These are phyloP conservation scores for Gari tellinella DNA, from an alignment of 2,888 invertebrate genomes.

Conservation along the genomic window DNA sequence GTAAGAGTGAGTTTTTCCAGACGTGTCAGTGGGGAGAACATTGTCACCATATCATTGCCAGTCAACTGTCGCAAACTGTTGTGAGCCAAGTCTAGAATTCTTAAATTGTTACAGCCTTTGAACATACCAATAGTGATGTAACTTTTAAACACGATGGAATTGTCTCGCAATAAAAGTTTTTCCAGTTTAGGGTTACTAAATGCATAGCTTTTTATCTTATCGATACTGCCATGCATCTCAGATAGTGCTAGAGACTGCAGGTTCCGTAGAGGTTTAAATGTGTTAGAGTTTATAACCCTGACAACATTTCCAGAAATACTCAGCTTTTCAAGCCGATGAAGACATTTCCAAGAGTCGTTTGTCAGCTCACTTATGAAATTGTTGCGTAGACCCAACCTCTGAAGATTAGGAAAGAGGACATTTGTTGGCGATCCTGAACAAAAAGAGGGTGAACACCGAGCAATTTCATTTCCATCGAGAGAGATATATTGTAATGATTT, in stretches of 20 bases:
- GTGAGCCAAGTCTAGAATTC: slow-evolving; percentile 11
- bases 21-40: slow-evolving; percentile 5
- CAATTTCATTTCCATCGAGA: too few species aligned
- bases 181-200: slow-evolving; percentile 14
- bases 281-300: slow-evolving; percentile 12
- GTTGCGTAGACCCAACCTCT: too few species aligned
- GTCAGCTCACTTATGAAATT: too few species aligned
- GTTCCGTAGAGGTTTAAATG: slow-evolving; percentile 14
- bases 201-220: slow-evolving; percentile 10
- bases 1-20: background rate
- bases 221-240: slow-evolving; percentile 6
- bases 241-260: slow-evolving; percentile 4
- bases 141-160: slow-evolving; percentile 14
- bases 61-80: slow-evolving; percentile 9
- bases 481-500: too few species aligned
- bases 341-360: too few species aligned
- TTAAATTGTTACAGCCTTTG: slow-evolving; percentile 6
- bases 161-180: slow-evolving; percentile 11
- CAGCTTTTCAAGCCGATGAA: too few species aligned
- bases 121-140: slow-evolving; percentile 1
- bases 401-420: too few species aligned
- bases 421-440: too few species aligned
- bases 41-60: background rate
- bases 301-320: too few species aligned
- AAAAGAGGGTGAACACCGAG: too few species aligned